Percentiles rank a stretch among this genome's conserved stretches.
phyloP scores from a whole-genome alignment of 2,888 invertebrate species.

The Boloria selene region DNA sequence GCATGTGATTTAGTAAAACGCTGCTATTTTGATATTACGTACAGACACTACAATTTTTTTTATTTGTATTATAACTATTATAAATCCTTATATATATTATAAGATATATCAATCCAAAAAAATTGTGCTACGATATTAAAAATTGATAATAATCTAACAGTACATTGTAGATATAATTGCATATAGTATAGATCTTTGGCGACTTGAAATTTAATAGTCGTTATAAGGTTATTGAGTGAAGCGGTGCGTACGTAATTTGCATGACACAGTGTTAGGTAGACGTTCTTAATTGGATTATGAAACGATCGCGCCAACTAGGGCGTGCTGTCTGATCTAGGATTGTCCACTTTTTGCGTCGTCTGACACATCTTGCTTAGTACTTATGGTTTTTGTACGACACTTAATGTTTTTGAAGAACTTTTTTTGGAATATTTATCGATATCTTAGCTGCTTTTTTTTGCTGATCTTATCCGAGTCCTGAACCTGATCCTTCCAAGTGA shows the following conservation, averaged over 20 bases:
- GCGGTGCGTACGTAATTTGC: conserved; percentile 33
- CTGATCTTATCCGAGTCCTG: too few relatives aligned
- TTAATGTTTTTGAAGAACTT: too few relatives aligned
- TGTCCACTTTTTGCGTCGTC: conserved; percentile 28
- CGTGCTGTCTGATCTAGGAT: conserved; percentile 57
- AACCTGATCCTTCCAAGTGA: too few relatives aligned
- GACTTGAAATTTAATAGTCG: conserved; percentile 18
- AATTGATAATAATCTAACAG: neutral
- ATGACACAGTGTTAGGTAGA: conserved; percentile 44
- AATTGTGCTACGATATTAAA: too few relatives aligned
- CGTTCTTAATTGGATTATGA: conserved; percentile 66
- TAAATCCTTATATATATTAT: too few relatives aligned
- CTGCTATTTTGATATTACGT: too few relatives aligned
- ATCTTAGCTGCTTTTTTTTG: too few relatives aligned
- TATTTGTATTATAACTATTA: too few relatives aligned
- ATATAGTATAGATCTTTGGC: neutral
- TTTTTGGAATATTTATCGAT: too few relatives aligned
- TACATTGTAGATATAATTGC: neutral
- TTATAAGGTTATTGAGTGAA: conserved; percentile 30
- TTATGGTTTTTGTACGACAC: conserved; percentile 4
- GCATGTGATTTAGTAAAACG: too few relatives aligned
- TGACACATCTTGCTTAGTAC: conserved; percentile 21
- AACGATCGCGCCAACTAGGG: conserved; percentile 59
- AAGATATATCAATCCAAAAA: too few relatives aligned
- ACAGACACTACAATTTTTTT: too few relatives aligned